These are phyloP conservation scores for Condylura cristata DNA, from an alignment of 2,113 vertebrate species.

Conservation along the genomic window DNA sequence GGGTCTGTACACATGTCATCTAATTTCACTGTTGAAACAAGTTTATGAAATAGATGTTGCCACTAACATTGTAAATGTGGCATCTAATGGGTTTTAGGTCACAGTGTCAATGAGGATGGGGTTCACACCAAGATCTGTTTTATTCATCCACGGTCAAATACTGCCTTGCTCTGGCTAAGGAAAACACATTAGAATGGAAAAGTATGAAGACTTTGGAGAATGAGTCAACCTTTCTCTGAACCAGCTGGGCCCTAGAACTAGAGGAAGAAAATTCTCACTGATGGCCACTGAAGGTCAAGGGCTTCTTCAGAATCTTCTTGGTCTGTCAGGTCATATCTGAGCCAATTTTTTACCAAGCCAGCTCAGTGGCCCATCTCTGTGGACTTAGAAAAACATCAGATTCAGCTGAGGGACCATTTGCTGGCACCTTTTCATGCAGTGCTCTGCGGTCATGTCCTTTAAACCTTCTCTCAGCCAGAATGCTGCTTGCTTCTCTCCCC, in stretches of 20 bases:
- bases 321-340: background rate
- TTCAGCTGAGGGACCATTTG: accelerated
- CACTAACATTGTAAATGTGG: background rate
- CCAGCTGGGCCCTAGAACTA: background rate
- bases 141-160: background rate
- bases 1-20: background rate
- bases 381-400: background rate
- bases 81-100: background rate
- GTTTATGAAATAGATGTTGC: background rate
- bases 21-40: background rate
- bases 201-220: background rate
- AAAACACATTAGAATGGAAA: background rate
- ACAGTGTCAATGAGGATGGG: background rate
- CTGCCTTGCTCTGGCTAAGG: background rate
- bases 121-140: background rate
- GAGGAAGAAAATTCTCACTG: background rate
- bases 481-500: background rate
- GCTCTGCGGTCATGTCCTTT: background rate
- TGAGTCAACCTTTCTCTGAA: background rate
- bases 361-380: too few species aligned
- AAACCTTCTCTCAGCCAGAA: background rate
- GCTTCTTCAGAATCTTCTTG: background rate
- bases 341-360: too few species aligned
- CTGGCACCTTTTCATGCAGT: background rate
- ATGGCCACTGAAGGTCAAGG: background rate